Base-by-base conservation (phyloP, 2,888 invertebrate genomes). In the Polyommatus icarus region DNA sequence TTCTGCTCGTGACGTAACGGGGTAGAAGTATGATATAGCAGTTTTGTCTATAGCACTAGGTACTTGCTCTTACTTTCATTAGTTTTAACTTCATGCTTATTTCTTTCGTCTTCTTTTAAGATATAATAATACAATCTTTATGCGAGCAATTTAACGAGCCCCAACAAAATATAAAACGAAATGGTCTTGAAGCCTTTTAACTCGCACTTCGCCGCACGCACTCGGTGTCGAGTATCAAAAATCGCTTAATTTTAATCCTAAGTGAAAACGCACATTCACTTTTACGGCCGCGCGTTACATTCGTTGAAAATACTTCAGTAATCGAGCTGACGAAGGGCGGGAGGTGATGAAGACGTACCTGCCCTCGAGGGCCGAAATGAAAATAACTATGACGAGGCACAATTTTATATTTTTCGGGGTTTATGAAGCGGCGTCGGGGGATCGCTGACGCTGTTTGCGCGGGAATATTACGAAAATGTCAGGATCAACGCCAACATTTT, bases 381-480 rank as follows among this genome's bases (percentile, higher is more conserved):
- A 29, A 67, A 67, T 67, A 67, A 29, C 15, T 67, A 5, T 67
- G 67, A 67, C 67, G 29, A 67, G 67, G 67, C 67, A 67, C 67
- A 67, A 67, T 29, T 67, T 67, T 67, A 67, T 67, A 15, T 67
- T 67, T 67, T 29, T 67, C 67, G 8, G 67, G 5, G 24, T 32
- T 67, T 29, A 18, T 29, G 29, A 67, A 32, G 67, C 29, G 67
- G 29, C 29, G 1, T 67, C 67, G 61, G 12, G 29, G 29, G 29
- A 15, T 7, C n/a, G 20, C n/a, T 59, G 10, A 0, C 24, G 20
- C 20, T 61, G 61, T 61, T 61, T 61, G 24, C 10, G 59, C 20
- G 61, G 61, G 20, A 61, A 20, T 61, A 24, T 24, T 61, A 1
- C 18, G 54, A 1, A 54, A 1, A 54, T 3, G 24, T 20, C 20